Evolutionary conservation across 2,113 vertebrate genomes (phyloP).

Genomic region (Ceuthmochares aereus): DNA sequence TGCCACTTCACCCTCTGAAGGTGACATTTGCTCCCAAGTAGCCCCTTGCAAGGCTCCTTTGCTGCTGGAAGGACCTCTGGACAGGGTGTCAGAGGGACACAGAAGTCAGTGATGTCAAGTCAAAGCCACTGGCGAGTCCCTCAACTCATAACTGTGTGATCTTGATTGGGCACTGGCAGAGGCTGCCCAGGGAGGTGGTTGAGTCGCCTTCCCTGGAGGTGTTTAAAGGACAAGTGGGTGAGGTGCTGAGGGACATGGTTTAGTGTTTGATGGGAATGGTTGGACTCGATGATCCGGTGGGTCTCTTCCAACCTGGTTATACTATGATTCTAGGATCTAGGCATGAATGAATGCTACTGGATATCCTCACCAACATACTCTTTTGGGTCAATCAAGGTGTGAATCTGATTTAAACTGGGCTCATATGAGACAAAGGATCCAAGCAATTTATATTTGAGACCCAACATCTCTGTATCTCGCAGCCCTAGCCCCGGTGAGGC

Average conservation of each 20-base stretch:
- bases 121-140: neutral
- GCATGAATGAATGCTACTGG: neutral
- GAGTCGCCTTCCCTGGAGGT: too few relatives aligned
- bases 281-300: too few relatives aligned
- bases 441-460: neutral
- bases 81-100: neutral
- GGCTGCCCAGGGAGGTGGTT: too few relatives aligned
- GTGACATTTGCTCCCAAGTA: fast-evolving
- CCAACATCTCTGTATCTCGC: fast-evolving
- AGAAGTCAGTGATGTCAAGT: neutral
- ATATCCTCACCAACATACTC: neutral
- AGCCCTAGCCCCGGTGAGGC: neutral
- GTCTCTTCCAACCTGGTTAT: too few relatives aligned
- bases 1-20: neutral
- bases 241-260: too few relatives aligned
- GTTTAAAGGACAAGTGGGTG: too few relatives aligned
- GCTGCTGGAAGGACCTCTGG: neutral
- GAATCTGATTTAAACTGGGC: neutral
- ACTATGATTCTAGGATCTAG: too few relatives aligned
- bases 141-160: too few relatives aligned
- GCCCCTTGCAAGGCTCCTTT: neutral
- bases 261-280: too few relatives aligned
- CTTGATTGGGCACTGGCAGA: too few relatives aligned
- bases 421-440: neutral
- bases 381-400: neutral